Evolutionary conservation across 2,113 vertebrate species (phyloP).

Genomic region (Elephas maximus): DNA sequence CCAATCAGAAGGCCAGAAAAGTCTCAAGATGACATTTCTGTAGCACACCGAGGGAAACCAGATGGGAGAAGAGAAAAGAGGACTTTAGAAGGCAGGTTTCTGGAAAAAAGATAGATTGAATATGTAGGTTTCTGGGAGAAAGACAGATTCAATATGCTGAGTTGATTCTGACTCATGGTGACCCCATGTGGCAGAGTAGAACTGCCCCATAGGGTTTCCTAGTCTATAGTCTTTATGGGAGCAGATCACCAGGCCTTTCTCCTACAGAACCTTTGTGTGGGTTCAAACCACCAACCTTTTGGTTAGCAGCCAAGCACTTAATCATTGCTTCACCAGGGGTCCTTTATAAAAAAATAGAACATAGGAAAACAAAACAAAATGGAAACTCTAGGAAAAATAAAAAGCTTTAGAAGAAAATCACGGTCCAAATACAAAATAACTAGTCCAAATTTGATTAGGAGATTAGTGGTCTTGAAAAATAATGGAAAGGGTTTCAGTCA

Average conservation of each 20-base stretch:
- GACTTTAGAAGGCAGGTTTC: background rate
- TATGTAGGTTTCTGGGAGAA: background rate
- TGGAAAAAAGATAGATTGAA: background rate
- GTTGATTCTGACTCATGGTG: too few species aligned
- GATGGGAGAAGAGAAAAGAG: background rate
- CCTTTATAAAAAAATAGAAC: background rate
- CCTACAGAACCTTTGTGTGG: background rate
- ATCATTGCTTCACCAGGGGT: too few species aligned
- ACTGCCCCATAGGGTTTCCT: background rate
- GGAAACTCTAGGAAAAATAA: background rate
- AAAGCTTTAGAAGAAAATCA: background rate
- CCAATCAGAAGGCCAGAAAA: background rate
- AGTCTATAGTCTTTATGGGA: background rate
- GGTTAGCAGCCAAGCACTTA: too few species aligned
- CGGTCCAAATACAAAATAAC: background rate
- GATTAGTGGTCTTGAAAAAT: background rate
- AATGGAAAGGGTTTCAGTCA: background rate
- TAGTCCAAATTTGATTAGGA: background rate
- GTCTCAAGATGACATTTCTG: background rate
- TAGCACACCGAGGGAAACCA: background rate
- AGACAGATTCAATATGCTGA: background rate
- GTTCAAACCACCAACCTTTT: too few species aligned
- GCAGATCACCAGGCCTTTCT: background rate
- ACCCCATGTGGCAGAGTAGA: too few species aligned
- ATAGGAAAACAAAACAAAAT: background rate